Evolutionary conservation across 2,888 invertebrate genomes (phyloP).

Genomic region (Drosophila ustulata): DNA sequence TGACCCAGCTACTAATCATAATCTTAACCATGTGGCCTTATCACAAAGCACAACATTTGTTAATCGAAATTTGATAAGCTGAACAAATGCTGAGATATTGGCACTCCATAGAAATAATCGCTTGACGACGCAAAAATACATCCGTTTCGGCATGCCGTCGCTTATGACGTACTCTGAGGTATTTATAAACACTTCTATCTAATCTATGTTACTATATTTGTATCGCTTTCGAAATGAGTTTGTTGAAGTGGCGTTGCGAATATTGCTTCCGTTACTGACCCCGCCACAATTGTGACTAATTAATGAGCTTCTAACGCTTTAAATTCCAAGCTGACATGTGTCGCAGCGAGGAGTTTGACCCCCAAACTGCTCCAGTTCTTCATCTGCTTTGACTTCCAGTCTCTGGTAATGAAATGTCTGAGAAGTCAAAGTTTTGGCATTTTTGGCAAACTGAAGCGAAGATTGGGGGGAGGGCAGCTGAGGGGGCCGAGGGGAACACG

Average conservation of each 20-base stretch:
- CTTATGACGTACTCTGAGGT: too few species aligned
- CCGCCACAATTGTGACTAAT: constrained; percentile 18
- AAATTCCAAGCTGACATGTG: constrained; percentile 5
- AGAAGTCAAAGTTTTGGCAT: constrained; percentile 41
- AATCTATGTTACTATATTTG: constrained; percentile 9
- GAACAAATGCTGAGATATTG: too few species aligned
- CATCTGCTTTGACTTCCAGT: background rate
- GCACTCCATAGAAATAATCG: too few species aligned
- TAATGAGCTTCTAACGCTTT: background rate
- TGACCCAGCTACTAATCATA: background rate
- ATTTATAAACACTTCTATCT: constrained; percentile 21
- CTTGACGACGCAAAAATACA: background rate
- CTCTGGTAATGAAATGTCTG: constrained; percentile 67
- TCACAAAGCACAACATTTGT: background rate
- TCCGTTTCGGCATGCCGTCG: background rate
- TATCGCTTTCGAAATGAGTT: too few species aligned
- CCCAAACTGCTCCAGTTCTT: background rate
- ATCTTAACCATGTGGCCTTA: background rate
- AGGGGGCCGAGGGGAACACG: constrained; percentile 54
- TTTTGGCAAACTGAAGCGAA: constrained; percentile 54
- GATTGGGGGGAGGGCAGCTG: constrained; percentile 22
- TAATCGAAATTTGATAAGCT: too few species aligned
- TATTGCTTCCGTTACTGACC: constrained; percentile 20
- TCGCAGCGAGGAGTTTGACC: constrained; percentile 8
- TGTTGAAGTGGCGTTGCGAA: too few species aligned